These are phyloP conservation scores for Oophaga pumilio DNA, from an alignment of 2,113 vertebrate genomes.

Conservation along the genomic window DNA sequence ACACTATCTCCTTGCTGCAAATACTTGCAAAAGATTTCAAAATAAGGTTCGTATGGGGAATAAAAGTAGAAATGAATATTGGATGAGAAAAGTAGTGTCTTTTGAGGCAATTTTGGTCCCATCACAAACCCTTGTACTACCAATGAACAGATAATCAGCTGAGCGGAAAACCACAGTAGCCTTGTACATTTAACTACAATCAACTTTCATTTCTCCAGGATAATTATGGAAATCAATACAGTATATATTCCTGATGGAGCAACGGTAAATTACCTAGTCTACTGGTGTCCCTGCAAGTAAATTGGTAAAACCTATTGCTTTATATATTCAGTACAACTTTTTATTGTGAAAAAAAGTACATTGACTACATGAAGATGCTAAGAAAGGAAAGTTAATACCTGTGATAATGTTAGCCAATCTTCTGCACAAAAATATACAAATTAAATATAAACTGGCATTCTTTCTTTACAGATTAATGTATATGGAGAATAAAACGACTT, in stretches of 20 bases:
- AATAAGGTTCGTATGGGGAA: slow-evolving; percentile 9
- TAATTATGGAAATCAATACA: slow-evolving; percentile 28
- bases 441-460: not conserved
- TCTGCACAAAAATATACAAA: not conserved
- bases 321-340: slow-evolving; percentile 5
- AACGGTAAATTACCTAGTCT: slow-evolving; percentile 10
- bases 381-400: not conserved
- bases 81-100: slow-evolving; percentile 22
- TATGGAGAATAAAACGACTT: not conserved
- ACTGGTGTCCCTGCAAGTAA: slow-evolving; percentile 18
- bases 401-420: too few species aligned
- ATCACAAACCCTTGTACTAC: slow-evolving; percentile 29
- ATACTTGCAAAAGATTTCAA: slow-evolving; percentile 12
- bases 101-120: slow-evolving; percentile 5
- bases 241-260: slow-evolving; percentile 25
- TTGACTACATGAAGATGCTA: not conserved
- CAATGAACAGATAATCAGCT: slow-evolving; percentile 23
- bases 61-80: slow-evolving; percentile 12
- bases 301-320: slow-evolving; percentile 7
- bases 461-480: not conserved
- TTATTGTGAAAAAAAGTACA: not conserved
- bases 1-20: not conserved
- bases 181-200: slow-evolving; percentile 30
- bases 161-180: slow-evolving; percentile 21
- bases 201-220: slow-evolving; percentile 26